Base-by-base conservation (phyloP, 2,797 vertebrate species). In the Lagodon rhomboides region DNA sequence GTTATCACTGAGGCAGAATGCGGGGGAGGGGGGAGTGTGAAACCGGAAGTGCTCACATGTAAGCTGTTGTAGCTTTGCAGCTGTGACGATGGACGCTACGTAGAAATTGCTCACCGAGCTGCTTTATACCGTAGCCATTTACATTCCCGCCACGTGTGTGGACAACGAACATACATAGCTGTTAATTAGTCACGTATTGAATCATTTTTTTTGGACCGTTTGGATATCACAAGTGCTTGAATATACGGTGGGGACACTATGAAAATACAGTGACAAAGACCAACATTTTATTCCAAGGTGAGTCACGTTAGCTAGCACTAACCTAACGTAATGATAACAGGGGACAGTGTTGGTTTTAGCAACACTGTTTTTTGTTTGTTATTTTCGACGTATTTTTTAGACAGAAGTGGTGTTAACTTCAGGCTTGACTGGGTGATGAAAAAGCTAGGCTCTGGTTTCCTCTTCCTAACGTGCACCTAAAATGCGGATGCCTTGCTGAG, bases 81-180 rank as follows among this genome's bases (percentile, higher is more conserved):
- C 9, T 11, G 38, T 38, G 34, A 38, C 34, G 34, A 38, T 38
- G 34, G 8, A 38, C 34, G 9, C 38, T 38, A 38, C 38, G 38
- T 38, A 38, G 38, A 38, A 38, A 38, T 38, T 38, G 43, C 43
- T 44, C 43, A 44, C 13, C 43, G 25, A 58, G 53, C 38, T 22
- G 3, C 1, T 41, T 17, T 4, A 3, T 17, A 20, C 38, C 49
- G 2, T 13, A 6, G 56, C 71, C 66, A 34, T 71, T 68, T 20
- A 17, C 23, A 12, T 53, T 44, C 1, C 25, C n/a, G n/a, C 73
- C 80, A 82, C 81, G 81, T 84, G 84, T 64, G 18, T 59, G 70
- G 8, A n/a, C 58, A 4, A 51, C 13, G n/a, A 18, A 38, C 0
- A 12, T 8, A n/a, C 2, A 3, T 0, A 30, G 18, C 25, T 18